phyloP scores from a whole-genome alignment of 2,113 vertebrate genomes.

The Protobothrops mucrosquamatus region DNA sequence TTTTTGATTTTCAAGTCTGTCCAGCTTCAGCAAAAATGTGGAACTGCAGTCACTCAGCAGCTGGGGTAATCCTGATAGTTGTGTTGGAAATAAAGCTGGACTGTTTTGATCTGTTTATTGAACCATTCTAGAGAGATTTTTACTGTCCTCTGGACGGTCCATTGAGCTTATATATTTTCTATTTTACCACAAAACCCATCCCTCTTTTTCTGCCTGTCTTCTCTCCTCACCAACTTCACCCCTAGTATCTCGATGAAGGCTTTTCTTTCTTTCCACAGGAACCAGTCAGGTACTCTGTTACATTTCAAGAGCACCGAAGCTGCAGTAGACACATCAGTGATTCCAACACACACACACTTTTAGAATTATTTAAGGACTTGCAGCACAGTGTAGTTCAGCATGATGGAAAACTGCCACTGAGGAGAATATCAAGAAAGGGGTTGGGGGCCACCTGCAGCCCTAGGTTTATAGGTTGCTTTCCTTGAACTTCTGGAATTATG shows the following conservation, averaged over 20 bases:
- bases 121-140: not conserved
- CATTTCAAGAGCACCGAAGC: not conserved
- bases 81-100: not conserved
- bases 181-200: not conserved
- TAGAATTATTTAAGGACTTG: not conserved
- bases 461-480: not conserved
- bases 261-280: not conserved
- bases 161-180: not conserved
- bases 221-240: not conserved
- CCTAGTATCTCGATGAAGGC: not conserved
- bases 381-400: not conserved
- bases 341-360: not conserved
- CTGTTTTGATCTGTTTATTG: not conserved
- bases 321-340: not conserved
- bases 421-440: not conserved
- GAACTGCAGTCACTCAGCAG: slow-evolving; percentile 12
- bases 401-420: not conserved
- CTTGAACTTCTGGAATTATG: not conserved
- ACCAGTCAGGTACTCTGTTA: not conserved
- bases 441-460: not conserved
- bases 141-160: not conserved
- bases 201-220: not conserved
- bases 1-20: slow-evolving; percentile 41
- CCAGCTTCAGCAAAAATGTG: slow-evolving; percentile 25
- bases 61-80: not conserved